phyloP scores from a whole-genome alignment of 2,888 invertebrate genomes.

The Tetropium fuscum region DNA sequence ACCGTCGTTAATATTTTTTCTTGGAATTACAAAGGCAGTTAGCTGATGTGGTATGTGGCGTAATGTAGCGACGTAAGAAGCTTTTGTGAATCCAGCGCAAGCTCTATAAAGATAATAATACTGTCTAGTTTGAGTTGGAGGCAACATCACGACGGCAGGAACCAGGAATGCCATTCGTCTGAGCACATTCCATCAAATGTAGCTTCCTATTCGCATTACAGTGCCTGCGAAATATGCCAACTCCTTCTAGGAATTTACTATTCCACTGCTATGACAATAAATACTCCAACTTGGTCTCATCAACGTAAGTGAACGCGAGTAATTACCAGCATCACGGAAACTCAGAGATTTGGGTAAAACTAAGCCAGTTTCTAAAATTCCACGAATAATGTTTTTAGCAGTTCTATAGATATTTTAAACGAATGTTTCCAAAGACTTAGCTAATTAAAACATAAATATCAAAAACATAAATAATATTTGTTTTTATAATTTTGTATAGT shows the following conservation, averaged over 20 bases:
- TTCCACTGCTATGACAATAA: slow-evolving; percentile 52
- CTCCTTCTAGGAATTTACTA: slow-evolving; percentile 62
- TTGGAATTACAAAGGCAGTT: slow-evolving; percentile 29
- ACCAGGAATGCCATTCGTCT: slow-evolving; percentile 60
- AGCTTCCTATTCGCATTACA: slow-evolving; percentile 61
- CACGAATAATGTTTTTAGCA: too few species aligned
- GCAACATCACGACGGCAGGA: slow-evolving; percentile 55
- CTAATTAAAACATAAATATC: too few species aligned
- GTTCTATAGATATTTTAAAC: too few species aligned
- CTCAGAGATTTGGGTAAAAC: slow-evolving; percentile 10
- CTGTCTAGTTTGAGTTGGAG: slow-evolving; percentile 61
- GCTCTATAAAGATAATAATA: slow-evolving; percentile 58
- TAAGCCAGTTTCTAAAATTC: slow-evolving; percentile 18
- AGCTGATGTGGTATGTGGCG: slow-evolving; percentile 25
- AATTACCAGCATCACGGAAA: slow-evolving; percentile 30
- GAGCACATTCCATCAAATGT: slow-evolving; percentile 62
- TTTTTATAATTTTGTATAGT: too few species aligned
- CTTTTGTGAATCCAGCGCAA: slow-evolving; percentile 43
- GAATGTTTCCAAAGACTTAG: too few species aligned
- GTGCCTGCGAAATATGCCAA: slow-evolving; percentile 60
- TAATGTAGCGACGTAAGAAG: slow-evolving; percentile 32
- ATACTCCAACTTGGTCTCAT: slow-evolving; percentile 50
- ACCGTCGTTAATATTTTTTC: slow-evolving; percentile 28
- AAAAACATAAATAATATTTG: too few species aligned
- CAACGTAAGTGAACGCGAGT: slow-evolving; percentile 44